Evolutionary conservation across 1,140 invertebrate species (phyloP).

Genomic region (Sitobion miscanthi): DNA sequence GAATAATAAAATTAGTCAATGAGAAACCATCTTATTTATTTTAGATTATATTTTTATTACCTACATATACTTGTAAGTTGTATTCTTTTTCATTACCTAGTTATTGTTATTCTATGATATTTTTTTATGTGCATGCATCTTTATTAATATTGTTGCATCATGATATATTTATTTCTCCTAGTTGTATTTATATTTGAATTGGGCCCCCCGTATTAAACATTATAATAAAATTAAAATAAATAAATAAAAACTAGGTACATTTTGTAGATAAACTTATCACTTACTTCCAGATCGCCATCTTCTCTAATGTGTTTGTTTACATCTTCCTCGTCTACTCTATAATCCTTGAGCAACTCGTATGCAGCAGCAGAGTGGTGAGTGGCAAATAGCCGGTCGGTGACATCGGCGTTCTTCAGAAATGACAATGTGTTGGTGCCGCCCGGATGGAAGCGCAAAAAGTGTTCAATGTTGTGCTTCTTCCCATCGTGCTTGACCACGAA

Average conservation of each 20-base stretch:
- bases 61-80: too few species aligned
- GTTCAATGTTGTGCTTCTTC: slow-evolving; percentile 66
- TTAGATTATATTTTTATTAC: too few species aligned
- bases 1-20: too few species aligned
- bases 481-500: slow-evolving; percentile 66
- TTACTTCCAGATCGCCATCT: slow-evolving; percentile 66
- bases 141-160: too few species aligned
- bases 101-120: too few species aligned
- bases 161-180: too few species aligned
- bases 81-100: too few species aligned
- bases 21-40: too few species aligned
- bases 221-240: too few species aligned
- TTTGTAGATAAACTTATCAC: slow-evolving; percentile 45
- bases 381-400: slow-evolving; percentile 65
- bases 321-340: slow-evolving; percentile 60
- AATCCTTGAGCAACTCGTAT: slow-evolving; percentile 70
- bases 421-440: slow-evolving; percentile 69
- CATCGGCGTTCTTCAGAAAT: slow-evolving; percentile 65
- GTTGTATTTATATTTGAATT: too few species aligned
- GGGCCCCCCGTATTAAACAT: too few species aligned
- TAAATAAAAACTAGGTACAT: background rate
- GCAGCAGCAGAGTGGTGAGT: slow-evolving; percentile 69
- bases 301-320: slow-evolving; percentile 54
- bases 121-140: too few species aligned
- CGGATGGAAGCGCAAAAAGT: slow-evolving; percentile 70